These are phyloP conservation scores for Hoplodrina ambigua DNA, from an alignment of 2,888 invertebrate species.

Conservation along the genomic window DNA sequence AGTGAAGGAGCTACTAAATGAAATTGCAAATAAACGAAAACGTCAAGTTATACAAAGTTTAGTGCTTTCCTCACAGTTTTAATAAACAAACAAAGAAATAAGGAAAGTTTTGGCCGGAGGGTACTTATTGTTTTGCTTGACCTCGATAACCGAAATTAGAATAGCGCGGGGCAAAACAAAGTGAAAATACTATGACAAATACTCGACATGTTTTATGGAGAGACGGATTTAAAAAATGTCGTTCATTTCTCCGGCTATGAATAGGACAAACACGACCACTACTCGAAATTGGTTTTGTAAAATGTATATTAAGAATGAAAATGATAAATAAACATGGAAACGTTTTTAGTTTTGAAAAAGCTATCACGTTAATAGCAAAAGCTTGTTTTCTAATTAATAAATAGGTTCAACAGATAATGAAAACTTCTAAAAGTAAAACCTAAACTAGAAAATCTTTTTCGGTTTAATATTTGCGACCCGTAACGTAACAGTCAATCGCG, in stretches of 20 bases:
- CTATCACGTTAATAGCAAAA: not conserved
- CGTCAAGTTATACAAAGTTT: constrained; percentile 79
- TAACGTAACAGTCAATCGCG: not conserved
- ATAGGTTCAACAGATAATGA: not conserved
- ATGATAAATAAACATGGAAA: constrained; percentile 10
- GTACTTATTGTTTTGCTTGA: constrained; percentile 75
- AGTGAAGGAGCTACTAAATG: constrained; percentile 78
- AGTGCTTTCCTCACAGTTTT: constrained; percentile 79
- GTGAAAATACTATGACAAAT: constrained; percentile 55
- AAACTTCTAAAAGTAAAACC: not conserved
- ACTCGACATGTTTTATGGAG: constrained; percentile 36
- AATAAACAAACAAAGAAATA: constrained; percentile 84
- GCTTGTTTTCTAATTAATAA: not conserved
- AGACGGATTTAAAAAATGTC: constrained; percentile 10
- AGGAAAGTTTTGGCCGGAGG: constrained; percentile 75
- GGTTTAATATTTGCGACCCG: not conserved
- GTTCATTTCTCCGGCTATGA: not conserved
- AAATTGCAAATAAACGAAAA: constrained; percentile 84
- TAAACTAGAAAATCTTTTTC: not conserved
- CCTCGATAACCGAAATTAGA: constrained; percentile 73
- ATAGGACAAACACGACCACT: not conserved
- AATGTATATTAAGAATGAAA: not conserved
- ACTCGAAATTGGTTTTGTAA: not conserved
- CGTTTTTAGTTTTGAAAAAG: not conserved
- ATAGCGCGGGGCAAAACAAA: constrained; percentile 65